Base-by-base conservation (phyloP, 2,888 invertebrate species). In the Drosophila merina region DNA sequence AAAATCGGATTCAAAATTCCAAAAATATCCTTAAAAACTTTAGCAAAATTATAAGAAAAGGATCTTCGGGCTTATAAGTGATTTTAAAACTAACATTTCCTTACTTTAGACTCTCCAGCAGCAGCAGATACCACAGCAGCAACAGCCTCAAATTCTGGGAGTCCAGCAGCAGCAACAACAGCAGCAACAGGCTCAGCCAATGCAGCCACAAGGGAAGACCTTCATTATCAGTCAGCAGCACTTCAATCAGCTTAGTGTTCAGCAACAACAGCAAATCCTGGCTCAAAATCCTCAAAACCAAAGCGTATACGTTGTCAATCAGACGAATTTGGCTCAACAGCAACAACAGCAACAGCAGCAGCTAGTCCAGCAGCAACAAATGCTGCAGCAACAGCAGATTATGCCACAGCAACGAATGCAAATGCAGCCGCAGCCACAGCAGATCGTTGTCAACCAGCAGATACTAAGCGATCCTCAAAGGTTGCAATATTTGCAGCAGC, bases 181-280 rank as follows among this genome's bases (percentile, higher is more conserved):
- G 40, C 77, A 85, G 70, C 80, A 79, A 31, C 84, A 79, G 51
- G 68, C 77, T 42, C 90, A 89, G 60, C 79, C 88, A 8, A 78
- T 84, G 54, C 78, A 84, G 30, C 77, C 82, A 1, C 77, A 77
- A 49, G 72, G 69, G 8, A 90, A 90, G 57, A 90, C 92, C 81
- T 90, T 92, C 74, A 89, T 93, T 38, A 93, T 94, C 89, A 94
- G 92, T 55, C 94, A 94, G 45, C 94, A 94, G 75, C 94, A 94
- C 75, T 93, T 94, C 75, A 94, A 94, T 88, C 94, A 94, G 77
- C 92, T 94, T 48, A 94, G 94, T 20, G 93, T 93, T 45, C 94
- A 94, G 77, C 93, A 93, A 64, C 93, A 93, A 60, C 91, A 92
- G 54, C 92, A 92, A 68, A 91, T 92, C 64, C 72, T 92, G 36